phyloP scores from a whole-genome alignment of 2,797 vertebrate genomes.

The Chaetophractus vellerosus region DNA sequence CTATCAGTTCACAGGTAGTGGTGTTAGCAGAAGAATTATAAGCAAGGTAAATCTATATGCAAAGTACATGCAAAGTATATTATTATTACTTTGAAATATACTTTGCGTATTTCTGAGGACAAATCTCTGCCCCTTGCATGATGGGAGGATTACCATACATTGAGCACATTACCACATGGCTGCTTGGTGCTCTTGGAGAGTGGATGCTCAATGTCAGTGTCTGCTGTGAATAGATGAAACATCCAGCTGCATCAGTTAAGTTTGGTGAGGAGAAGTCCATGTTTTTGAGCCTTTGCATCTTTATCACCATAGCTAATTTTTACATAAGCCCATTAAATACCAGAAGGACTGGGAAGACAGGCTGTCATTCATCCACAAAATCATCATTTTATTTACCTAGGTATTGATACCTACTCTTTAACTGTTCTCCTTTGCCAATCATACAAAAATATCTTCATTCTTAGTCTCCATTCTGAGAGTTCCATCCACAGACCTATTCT shows the following conservation, averaged over 20 bases:
- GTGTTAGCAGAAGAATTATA: neutral
- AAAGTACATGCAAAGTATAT: neutral
- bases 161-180: neutral
- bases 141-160: neutral
- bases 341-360: neutral
- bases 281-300: neutral
- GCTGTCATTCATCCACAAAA: neutral
- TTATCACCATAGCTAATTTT: neutral
- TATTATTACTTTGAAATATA: neutral
- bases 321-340: neutral
- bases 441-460: neutral
- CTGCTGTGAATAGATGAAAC: neutral
- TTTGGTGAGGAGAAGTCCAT: neutral
- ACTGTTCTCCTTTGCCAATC: neutral
- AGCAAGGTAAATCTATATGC: neutral
- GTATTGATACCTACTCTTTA: neutral
- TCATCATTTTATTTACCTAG: neutral
- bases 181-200: accelerated
- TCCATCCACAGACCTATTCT: neutral
- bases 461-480: neutral
- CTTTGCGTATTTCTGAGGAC: neutral
- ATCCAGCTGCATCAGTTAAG: neutral
- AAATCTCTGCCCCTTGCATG: neutral
- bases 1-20: neutral
- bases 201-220: neutral